Evolutionary conservation across 2,888 invertebrate species (phyloP).

Genomic region (Drosophila ochracea): DNA sequence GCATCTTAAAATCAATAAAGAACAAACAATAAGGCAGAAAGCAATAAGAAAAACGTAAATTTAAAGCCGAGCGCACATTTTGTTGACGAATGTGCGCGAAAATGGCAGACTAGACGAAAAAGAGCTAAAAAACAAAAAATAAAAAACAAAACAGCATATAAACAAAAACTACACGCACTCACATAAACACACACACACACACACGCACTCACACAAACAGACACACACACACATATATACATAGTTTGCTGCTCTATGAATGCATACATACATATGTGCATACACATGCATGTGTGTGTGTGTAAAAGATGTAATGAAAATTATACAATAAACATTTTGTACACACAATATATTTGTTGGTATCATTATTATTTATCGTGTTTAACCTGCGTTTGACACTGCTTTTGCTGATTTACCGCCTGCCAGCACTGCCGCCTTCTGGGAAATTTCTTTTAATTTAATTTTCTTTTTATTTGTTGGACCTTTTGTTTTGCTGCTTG

Average conservation of each 20-base stretch:
- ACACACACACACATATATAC: slow-evolving; percentile 16
- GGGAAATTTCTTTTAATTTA: slow-evolving; percentile 14
- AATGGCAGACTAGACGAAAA: slow-evolving; percentile 36
- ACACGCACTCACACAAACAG: slow-evolving; percentile 17
- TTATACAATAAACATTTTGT: slow-evolving; percentile 74
- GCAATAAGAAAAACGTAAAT: slow-evolving; percentile 30
- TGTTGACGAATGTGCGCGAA: slow-evolving; percentile 66
- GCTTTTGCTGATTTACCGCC: slow-evolving; percentile 35
- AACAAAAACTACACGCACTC: slow-evolving; percentile 63
- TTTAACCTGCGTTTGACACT: slow-evolving; percentile 42
- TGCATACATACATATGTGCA: slow-evolving; percentile 17
- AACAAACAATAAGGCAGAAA: slow-evolving; percentile 45
- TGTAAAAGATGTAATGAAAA: slow-evolving; percentile 57
- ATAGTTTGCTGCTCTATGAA: slow-evolving; percentile 18
- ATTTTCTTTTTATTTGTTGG: slow-evolving; percentile 38
- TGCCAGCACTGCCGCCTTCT: slow-evolving; percentile 39
- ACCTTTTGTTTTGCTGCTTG: slow-evolving; percentile 62
- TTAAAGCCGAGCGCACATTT: slow-evolving; percentile 49
- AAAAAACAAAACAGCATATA: slow-evolving; percentile 39
- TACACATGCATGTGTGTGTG: slow-evolving; percentile 13
- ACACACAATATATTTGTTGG: slow-evolving; percentile 41
- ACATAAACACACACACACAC: slow-evolving; percentile 38
- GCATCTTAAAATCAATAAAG: slow-evolving; percentile 60
- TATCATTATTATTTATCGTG: slow-evolving; percentile 13
- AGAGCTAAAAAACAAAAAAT: slow-evolving; percentile 1